Evolutionary conservation across 1,140 invertebrate genomes (phyloP), one percentile per base, ranked within the genome.

Genomic region (Drosophila arizonae): DNA sequence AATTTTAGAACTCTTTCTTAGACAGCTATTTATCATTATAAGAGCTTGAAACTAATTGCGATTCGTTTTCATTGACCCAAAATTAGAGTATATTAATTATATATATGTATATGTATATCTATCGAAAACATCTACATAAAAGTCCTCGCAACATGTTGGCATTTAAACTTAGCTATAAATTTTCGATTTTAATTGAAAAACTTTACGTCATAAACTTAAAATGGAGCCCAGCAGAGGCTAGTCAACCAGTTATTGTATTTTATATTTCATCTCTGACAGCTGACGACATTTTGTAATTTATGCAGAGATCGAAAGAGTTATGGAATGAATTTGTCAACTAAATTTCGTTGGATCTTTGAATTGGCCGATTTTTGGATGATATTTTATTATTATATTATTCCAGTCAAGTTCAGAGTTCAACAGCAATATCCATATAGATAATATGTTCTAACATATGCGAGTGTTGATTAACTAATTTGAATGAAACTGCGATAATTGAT

Each of bases 271-370:
- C 39, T 30, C 56, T 41, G 65, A 56, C 43, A 62, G 28, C 55
- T 73, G 56, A 68, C 71, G 60, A 69, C 57, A 68, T 55, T 73
- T 68, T 69, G 65, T 69, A 62, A 69, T 73, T 69, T 69, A 69
- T 62, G 64, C 64, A 39, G 45, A 13, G n/a, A 17, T 33, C 33
- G 5, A 4, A 43, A 70, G 41, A 51, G 26, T 45, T 33, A 52
- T 36, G 36, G 13, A 68, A 73, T 62, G 46, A 28, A 33, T 33
- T 33, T 33, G 33, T 33, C 33, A 33, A 33, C 33, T 33, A 9
- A 33, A 9, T 9, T 33, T 33, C 33, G 33, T 33, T 10, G 30
- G 6, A 4, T 33, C 6, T 33, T 6, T 33, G 30, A 6, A 8
- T 61, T 60, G 39, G 51, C 10, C 21, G 15, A 66, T 46, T 54